Evolutionary conservation across 2,888 invertebrate species (phyloP), one percentile per base, ranked within the genome.

Genomic region (Pherbina coryleti): DNA sequence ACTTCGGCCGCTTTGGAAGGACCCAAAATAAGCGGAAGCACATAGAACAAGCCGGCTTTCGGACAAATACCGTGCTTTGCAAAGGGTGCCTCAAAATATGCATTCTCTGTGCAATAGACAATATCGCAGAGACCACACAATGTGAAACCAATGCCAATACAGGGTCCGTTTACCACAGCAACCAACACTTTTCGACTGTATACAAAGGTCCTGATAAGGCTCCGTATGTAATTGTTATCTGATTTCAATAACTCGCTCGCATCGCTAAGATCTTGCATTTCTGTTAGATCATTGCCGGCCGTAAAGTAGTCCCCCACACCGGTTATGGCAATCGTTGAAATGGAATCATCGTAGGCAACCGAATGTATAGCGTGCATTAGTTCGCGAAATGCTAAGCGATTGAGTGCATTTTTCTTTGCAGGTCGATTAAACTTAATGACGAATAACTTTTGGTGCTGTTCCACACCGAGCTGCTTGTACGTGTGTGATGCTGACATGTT

Each of bases 21-120:
- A 14, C 98, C 98, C 91, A 98, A 93, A 71, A 97, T 90, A 84
- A 91, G 92, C 0, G 98, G 96, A 88, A 98, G 97, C 71, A 93
- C 94, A 85, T 93, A 94, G 31, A 96, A 93, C 2, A 97, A 95
- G 85, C 96, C 96, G 8, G 94, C 97, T 91, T 98, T 98, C 22
- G 97, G 94, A 74, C 94, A 93, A 81, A 98, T 91, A 5, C 97
- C 97, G 75, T 98, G 88, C 81, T 92, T 91, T 11, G 95, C 92
- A 89, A 99, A 98, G n/a, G 98, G 98, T 25, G 97, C 95, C 82
- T 93, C 92, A 89, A 98, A 97, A 79, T 94, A 95, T 0, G 97
- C 95, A 88, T 91, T 93, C 83, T 97, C 95, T 22, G 94, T 92
- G 69, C 96, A 95, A 90, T 96, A 96, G 9, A 98, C 94, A 76